Conservation (phyloP, 1,140 invertebrate genomes). For the Nymphalis io region DNA sequence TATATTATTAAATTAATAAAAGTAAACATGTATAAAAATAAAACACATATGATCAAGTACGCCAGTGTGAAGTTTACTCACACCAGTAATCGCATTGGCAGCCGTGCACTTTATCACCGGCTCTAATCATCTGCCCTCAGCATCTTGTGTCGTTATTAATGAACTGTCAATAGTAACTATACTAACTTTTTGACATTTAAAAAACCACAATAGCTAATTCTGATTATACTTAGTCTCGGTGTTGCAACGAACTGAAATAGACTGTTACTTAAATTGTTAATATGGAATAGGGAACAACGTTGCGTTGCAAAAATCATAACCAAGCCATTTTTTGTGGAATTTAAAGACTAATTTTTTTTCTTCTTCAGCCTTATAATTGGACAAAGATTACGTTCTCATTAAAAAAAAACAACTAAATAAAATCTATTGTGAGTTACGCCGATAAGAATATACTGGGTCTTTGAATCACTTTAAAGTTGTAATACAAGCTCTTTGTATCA, state of each 20-base stretch:
- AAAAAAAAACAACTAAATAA: too few relatives aligned
- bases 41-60: neutral
- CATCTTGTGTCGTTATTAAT: constrained; percentile 41
- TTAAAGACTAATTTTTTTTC: too few relatives aligned
- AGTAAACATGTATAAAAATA: neutral
- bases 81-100: constrained; percentile 65
- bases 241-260: neutral
- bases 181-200: constrained; percentile 7
- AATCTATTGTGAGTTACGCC: too few relatives aligned
- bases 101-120: constrained; percentile 78
- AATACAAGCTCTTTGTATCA: too few relatives aligned
- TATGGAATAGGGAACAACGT: neutral
- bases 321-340: too few relatives aligned
- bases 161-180: constrained; percentile 36
- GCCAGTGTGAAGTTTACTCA: neutral
- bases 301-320: too few relatives aligned
- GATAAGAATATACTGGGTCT: too few relatives aligned
- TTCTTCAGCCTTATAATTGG: too few relatives aligned
- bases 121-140: constrained; percentile 54
- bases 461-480: too few relatives aligned
- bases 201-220: constrained; percentile 2
- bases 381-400: too few relatives aligned
- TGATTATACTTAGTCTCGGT: constrained; percentile 8
- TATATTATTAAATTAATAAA: neutral
- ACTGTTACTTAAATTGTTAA: neutral